phyloP scores from a whole-genome alignment of 2,113 vertebrate species.

The Calypte anna region DNA sequence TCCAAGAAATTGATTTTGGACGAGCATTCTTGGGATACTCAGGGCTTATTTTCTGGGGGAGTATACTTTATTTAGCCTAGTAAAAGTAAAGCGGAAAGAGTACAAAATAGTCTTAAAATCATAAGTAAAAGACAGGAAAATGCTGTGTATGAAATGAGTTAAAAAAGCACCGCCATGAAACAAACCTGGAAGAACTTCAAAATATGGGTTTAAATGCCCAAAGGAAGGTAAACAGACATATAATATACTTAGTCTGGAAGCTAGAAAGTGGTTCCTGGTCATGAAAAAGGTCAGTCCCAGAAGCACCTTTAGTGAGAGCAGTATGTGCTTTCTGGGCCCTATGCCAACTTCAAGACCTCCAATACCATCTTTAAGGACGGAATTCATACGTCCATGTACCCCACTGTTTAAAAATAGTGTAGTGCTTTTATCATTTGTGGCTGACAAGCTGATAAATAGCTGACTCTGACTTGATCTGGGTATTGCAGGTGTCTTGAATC shows the following conservation, averaged over 20 bases:
- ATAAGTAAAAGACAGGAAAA: not conserved
- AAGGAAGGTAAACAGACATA: not conserved
- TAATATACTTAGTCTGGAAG: not conserved
- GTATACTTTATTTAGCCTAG: not conserved
- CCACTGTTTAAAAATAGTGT: not conserved
- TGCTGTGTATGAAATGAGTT: not conserved
- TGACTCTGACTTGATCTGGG: not conserved
- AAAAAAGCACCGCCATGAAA: not conserved
- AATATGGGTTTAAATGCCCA: not conserved
- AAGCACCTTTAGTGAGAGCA: not conserved
- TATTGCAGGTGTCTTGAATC: conserved; percentile 24
- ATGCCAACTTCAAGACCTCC: not conserved
- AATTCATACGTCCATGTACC: not conserved
- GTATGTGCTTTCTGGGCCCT: not conserved
- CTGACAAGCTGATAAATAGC: not conserved
- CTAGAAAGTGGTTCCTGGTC: not conserved
- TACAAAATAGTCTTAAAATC: not conserved
- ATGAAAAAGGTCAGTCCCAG: not conserved
- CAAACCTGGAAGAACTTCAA: not conserved
- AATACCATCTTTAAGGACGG: not conserved
- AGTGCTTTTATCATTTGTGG: not conserved
- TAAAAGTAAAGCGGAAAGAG: not conserved
- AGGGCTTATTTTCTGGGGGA: not conserved
- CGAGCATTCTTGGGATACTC: not conserved
- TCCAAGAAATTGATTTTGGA: not conserved